Percentiles rank a stretch among this genome's conserved stretches.
phyloP scores from a whole-genome alignment of 2,113 vertebrate species.

The Bubo scandiacus region DNA sequence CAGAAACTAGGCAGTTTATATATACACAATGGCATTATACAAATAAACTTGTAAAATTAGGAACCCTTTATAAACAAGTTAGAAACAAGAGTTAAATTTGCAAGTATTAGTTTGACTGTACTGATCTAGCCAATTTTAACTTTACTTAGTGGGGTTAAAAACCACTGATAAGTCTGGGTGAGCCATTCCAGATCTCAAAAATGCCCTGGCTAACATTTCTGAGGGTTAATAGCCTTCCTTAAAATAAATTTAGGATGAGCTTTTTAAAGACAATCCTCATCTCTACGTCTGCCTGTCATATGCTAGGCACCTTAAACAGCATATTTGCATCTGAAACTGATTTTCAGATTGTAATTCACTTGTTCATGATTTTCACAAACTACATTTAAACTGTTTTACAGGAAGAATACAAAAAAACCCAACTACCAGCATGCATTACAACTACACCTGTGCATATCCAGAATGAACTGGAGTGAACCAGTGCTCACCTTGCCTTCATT shows the following conservation, averaged over 20 bases:
- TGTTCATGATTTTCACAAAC: not conserved
- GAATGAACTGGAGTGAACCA: not conserved
- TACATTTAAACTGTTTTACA: not conserved
- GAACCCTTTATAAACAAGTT: not conserved
- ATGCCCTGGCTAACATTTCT: not conserved
- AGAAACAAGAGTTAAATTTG: not conserved
- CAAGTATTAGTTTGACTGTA: not conserved
- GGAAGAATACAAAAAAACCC: not conserved
- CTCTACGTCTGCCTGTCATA: not conserved
- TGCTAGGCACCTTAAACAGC: not conserved
- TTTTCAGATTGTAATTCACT: not conserved
- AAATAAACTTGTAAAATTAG: not conserved
- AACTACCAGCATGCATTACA: not conserved
- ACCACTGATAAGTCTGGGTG: not conserved
- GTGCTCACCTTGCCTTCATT: not conserved
- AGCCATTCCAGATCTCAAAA: not conserved
- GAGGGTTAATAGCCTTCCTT: not conserved
- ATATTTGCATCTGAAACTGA: not conserved
- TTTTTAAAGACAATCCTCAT: not conserved
- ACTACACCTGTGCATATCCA: accelerated
- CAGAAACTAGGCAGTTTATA: not conserved
- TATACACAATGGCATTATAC: not conserved
- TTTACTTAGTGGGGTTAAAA: not conserved
- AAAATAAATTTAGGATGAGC: not conserved
- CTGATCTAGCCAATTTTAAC: not conserved